These are phyloP conservation scores for Epizoanthus rinbou DNA, from an alignment of 92 coral and sea anemone genomes.

Conservation along the genomic window DNA sequence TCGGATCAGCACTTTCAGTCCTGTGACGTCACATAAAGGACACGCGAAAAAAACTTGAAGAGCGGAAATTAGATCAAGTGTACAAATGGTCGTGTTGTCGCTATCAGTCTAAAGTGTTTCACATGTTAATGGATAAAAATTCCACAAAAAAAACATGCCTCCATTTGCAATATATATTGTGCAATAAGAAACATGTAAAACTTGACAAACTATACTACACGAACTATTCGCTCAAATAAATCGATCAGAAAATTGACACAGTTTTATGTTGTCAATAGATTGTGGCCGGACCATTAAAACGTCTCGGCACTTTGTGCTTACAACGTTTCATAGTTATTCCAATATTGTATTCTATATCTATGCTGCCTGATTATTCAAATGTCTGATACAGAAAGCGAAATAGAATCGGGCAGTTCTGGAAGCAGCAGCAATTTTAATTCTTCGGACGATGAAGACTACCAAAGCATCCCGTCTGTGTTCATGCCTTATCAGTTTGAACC, in stretches of 20 bases:
- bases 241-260: no score
- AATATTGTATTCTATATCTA: no score
- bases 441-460: conserved; percentile 31
- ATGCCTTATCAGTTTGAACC: conserved; percentile 42
- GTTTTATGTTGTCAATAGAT: no score
- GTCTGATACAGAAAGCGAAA: no score
- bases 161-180: no score
- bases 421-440: conserved; percentile 13
- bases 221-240: no score
- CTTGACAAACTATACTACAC: no score
- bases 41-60: conserved; percentile 18
- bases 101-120: neutral
- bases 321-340: no score
- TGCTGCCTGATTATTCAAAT: no score
- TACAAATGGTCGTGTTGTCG: conserved; percentile 23
- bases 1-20: no score
- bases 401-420: neutral
- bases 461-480: conserved; percentile 14
- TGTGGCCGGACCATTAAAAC: neutral
- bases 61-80: no score
- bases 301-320: neutral
- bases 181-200: no score
- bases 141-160: neutral
- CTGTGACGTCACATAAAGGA: conserved; percentile 33
- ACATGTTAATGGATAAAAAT: conserved; percentile 8